A percentile compares a stretch with the other conserved stretches of the same genome.
phyloP scores from a whole-genome alignment of 2,888 invertebrate species.

The Xestia ashworthii region DNA sequence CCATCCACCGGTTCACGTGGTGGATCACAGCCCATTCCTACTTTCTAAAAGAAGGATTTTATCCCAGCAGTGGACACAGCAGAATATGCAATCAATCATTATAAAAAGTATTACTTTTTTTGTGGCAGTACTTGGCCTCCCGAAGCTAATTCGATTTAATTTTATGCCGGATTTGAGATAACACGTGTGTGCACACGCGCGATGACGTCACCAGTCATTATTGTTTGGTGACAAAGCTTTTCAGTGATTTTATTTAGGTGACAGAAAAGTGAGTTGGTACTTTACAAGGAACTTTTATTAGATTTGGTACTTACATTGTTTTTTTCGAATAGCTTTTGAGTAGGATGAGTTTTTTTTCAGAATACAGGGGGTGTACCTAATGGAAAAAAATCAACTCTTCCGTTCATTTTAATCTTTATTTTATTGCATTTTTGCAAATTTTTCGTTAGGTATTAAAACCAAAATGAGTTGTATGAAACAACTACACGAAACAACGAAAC shows the following conservation, averaged over 20 bases:
- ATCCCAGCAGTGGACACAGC: not conserved
- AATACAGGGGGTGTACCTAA: not conserved
- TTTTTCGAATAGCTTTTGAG: not conserved
- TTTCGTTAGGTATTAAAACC: no score
- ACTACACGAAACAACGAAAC: no score
- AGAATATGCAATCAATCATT: not conserved
- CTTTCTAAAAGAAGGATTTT: not conserved
- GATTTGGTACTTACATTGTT: not conserved
- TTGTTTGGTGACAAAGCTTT: constrained; percentile 28
- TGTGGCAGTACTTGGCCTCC: constrained; percentile 2
- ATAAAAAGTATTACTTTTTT: constrained; percentile 27
- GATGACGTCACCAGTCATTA: constrained; percentile 44
- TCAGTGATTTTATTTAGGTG: not conserved
- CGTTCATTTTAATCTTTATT: not conserved
- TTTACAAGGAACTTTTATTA: not conserved
- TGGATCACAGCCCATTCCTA: not conserved
- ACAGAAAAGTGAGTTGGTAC: not conserved
- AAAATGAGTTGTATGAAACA: no score
- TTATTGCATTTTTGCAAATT: not conserved
- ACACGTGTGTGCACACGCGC: constrained; percentile 73
- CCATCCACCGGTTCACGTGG: not conserved
- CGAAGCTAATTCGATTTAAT: constrained; percentile 90
- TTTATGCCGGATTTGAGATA: constrained; percentile 93
- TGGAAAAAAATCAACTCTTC: not conserved
- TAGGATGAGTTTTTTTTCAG: not conserved